A percentile compares a stretch with the other conserved stretches of the same genome.
Evolutionary conservation across 2,888 invertebrate genomes (phyloP).

Genomic region (Dryococelus australis): DNA sequence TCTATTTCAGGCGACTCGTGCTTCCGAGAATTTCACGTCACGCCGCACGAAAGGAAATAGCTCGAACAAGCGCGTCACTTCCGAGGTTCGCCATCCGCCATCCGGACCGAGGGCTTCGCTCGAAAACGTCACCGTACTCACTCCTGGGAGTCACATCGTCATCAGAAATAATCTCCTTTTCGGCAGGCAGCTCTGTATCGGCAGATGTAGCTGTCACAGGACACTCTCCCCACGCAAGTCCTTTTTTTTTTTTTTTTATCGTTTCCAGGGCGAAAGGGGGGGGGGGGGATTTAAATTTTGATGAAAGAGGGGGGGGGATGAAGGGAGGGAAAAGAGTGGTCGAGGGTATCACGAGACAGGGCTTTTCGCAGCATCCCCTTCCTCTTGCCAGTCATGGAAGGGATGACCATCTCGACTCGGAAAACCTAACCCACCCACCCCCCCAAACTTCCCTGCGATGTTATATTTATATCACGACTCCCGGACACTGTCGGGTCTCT

Average conservation of each 20-base stretch:
- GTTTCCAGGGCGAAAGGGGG: neutral
- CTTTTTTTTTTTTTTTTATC: neutral
- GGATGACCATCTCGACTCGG: neutral
- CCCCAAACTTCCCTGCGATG: neutral
- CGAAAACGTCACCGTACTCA: too few species aligned
- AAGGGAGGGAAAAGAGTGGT: too few species aligned
- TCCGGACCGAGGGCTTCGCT: too few species aligned
- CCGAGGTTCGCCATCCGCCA: too few species aligned
- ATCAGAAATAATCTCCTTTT: neutral
- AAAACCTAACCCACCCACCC: too few species aligned
- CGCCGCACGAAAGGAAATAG: too few species aligned
- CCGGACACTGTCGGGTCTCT: conserved; percentile 4
- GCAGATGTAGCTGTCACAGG: neutral
- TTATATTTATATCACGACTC: neutral
- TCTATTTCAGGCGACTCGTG: too few species aligned
- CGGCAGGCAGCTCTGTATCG: neutral
- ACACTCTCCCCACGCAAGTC: neutral
- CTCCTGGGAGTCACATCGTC: neutral
- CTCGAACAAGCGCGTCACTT: too few species aligned
- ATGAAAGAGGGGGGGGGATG: too few species aligned
- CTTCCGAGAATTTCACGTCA: too few species aligned
- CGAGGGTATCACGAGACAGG: neutral
- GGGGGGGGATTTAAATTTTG: too few species aligned
- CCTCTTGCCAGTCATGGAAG: neutral
- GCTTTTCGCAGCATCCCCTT: neutral